Conservation (phyloP, 2,888 invertebrate genomes). For the Chrysomela aeneicollis region DNA sequence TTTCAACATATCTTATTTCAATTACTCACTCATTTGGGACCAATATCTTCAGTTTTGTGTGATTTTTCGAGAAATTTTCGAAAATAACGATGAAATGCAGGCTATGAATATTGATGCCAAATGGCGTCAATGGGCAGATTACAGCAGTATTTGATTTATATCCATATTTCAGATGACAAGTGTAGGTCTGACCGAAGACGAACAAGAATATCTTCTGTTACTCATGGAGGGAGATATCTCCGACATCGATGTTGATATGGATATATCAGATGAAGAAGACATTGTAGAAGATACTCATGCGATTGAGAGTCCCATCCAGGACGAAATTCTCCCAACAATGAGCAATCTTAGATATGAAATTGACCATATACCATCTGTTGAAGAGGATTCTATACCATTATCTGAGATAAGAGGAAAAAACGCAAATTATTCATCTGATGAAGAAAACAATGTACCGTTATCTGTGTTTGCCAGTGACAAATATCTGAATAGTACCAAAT, state of each 20-base stretch:
- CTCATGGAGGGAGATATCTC: conserved; percentile 4
- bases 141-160: not conserved
- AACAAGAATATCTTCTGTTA: not conserved
- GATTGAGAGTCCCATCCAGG: too few species aligned
- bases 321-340: too few species aligned
- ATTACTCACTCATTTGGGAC: too few species aligned
- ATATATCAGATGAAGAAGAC: not conserved
- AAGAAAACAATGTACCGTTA: not conserved
- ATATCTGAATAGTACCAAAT: not conserved
- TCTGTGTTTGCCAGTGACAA: not conserved
- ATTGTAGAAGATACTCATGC: not conserved
- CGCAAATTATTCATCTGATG: not conserved
- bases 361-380: not conserved
- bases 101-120: too few species aligned
- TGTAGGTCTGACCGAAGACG: not conserved
- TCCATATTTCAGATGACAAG: conserved; percentile 2
- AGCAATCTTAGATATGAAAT: not conserved
- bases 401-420: not conserved
- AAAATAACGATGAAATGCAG: too few species aligned
- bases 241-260: conserved; percentile 1
- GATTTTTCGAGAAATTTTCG: too few species aligned
- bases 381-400: not conserved
- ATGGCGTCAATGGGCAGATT: too few species aligned
- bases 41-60: too few species aligned
- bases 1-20: too few species aligned